Conservation (phyloP, 1,140 invertebrate genomes). For the Scaptodrosophila lebanonensis region DNA sequence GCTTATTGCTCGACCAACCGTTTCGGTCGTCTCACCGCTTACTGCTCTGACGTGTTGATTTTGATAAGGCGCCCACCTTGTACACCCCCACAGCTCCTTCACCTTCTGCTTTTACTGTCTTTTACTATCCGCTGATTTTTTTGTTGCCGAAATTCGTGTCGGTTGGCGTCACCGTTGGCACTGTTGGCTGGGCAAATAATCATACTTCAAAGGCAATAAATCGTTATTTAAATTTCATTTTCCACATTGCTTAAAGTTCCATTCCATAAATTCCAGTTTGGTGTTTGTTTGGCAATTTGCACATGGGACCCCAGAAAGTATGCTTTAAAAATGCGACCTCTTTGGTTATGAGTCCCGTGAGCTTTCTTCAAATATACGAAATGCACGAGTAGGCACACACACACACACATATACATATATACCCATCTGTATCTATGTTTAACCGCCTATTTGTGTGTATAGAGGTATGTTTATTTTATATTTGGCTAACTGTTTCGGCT, state of each 20-base stretch:
- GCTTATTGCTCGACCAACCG: neutral
- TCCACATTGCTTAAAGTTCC: constrained; percentile 67
- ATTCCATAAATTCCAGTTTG: constrained; percentile 48
- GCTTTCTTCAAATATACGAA: constrained; percentile 47
- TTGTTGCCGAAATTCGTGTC: constrained; percentile 19
- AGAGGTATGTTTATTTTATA: constrained; percentile 22
- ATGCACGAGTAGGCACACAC: constrained; percentile 31
- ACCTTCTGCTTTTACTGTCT: neutral
- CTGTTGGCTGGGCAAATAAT: constrained; percentile 55
- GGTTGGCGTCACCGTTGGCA: constrained; percentile 23
- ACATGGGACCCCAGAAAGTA: constrained; percentile 40
- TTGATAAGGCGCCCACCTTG: constrained; percentile 11
- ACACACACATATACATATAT: constrained; percentile 14
- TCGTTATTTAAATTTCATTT: constrained; percentile 75
- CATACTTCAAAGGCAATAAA: constrained; percentile 74
- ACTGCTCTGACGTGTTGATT: constrained; percentile 23
- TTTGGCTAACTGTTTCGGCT: constrained; percentile 25
- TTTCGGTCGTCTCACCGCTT: too few relatives aligned
- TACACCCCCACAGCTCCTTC: constrained; percentile 1
- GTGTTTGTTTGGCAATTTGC: constrained; percentile 42
- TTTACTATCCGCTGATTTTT: too few relatives aligned
- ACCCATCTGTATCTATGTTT: constrained; percentile 16
- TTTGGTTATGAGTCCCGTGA: constrained; percentile 70
- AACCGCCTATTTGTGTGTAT: constrained; percentile 39
- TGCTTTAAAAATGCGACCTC: constrained; percentile 63